Conservation (phyloP, 2,113 vertebrate genomes). For the Cichladusa arquata region DNA sequence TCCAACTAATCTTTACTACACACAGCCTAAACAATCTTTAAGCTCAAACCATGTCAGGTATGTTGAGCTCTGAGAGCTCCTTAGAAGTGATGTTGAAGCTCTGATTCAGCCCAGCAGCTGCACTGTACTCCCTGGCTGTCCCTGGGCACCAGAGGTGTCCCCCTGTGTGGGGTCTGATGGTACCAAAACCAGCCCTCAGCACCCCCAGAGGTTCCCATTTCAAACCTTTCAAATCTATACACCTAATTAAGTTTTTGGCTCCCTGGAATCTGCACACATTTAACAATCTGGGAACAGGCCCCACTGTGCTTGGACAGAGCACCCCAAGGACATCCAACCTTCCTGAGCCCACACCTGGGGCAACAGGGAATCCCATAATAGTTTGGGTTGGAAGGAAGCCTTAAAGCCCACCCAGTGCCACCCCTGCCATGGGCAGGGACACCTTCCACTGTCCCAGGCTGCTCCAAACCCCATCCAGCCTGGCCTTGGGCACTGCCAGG, state of each 20-base stretch:
- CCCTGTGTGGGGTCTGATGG: not conserved
- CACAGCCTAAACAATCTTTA: not conserved
- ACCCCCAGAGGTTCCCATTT: not conserved
- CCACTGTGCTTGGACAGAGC: not conserved
- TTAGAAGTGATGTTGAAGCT: not conserved
- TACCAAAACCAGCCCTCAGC: not conserved
- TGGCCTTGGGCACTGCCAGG: not conserved
- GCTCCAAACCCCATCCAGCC: fast-evolving
- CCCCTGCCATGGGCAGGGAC: not conserved
- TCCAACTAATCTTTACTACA: not conserved
- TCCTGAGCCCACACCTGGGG: not conserved
- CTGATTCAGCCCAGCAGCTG: not conserved
- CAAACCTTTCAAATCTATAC: not conserved
- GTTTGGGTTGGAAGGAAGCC: not conserved
- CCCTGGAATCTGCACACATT: not conserved
- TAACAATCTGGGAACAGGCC: not conserved
- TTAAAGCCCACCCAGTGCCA: fast-evolving
- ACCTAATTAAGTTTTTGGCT: not conserved
- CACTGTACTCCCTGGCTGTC: too few relatives aligned
- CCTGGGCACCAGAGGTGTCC: not conserved
- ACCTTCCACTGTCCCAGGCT: not conserved
- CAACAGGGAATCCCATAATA: not conserved
- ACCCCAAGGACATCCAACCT: fast-evolving
- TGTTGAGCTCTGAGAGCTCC: not conserved
- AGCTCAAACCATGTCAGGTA: not conserved